Conservation (phyloP, 2,113 vertebrate species). For the Polypterus bichir region DNA sequence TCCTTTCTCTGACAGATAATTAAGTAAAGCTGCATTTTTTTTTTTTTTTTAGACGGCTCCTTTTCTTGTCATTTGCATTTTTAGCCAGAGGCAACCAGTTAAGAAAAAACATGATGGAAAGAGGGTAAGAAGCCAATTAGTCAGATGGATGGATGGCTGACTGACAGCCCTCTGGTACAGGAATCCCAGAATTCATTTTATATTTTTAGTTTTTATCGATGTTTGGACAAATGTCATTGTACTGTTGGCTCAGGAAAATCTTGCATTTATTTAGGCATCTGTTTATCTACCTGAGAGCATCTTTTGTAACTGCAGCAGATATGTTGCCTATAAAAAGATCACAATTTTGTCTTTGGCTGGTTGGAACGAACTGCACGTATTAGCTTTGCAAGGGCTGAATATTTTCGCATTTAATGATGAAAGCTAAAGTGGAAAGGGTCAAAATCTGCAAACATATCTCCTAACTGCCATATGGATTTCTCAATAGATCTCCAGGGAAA, state of each 20-base stretch:
- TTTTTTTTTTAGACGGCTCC: conserved; percentile 66
- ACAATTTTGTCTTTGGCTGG: no score
- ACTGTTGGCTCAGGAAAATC: conserved; percentile 10
- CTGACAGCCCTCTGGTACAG: conserved; percentile 95
- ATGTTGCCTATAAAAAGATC: no score
- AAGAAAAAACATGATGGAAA: conserved; percentile 98
- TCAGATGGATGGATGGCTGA: conserved; percentile 98
- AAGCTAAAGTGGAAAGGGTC: no score
- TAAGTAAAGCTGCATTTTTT: conserved; percentile 95
- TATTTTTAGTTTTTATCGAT: conserved; percentile 30
- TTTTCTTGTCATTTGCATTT: conserved; percentile 94
- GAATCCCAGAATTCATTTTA: conserved; percentile 76
- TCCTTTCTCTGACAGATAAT: conserved; percentile 91
- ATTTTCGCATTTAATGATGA: no score
- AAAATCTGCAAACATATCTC: no score
- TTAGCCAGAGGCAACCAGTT: conserved; percentile 99
- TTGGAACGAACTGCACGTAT: no score
- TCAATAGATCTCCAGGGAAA: no score
- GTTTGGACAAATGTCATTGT: conserved; percentile 22
- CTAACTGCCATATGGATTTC: no score
- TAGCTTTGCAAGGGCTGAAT: no score
- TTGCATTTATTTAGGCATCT: conserved; percentile 10
- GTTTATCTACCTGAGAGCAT: conserved; percentile 6
- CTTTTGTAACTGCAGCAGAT: not conserved
- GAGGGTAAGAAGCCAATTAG: conserved; percentile 99